Evolutionary conservation across 2,797 vertebrate species (phyloP), one percentile per base, ranked within the genome.

Genomic region (Takifugu ocellatus): DNA sequence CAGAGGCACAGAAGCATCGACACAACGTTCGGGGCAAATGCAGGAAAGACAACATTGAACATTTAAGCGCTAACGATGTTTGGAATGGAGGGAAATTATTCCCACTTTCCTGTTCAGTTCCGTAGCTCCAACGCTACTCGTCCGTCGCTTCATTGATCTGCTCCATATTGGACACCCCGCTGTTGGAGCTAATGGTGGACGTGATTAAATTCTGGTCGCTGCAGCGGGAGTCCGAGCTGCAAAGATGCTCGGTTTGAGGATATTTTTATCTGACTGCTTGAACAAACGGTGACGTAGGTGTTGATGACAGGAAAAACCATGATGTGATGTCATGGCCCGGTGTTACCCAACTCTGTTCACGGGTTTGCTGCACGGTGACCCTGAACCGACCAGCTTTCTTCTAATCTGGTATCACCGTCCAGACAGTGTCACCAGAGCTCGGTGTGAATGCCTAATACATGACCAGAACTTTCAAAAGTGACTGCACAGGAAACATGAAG

Each of bases 151-250:
- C 42, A 6, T 64, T 56, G 70, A 66, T 70, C 66, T 68, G 69
- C 61, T 70, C 54, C 39, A 42, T 54, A 68, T 70, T 71, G 72
- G 69, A 33, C 72, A 3, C 56, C 67, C 78, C 17, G 61, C 74
- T 53, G 66, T 72, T 78, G 72, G 66, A 70, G 75, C 74, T 82
- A 72, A 83, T 72, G 56, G 66, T 6, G 59, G 77, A 77, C 70
- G 75, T 84, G 79, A 88, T 88, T 85, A 83, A 76, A 79, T 76
- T 61, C 66, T 4, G 50, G 52, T 70, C 50, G 61, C 63, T 66
- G 48, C 16, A 63, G 36, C 56, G 70, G 63, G 64, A 70, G 67
- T 54, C 62, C 56, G 73, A 56, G 25, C 51, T 39, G 36, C 49
- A 62, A 48, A 70, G 62, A 68, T 54, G 57, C 46, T 45, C 59